Conservation (phyloP, 2,113 vertebrate species). For the Dissostichus mawsoni region DNA sequence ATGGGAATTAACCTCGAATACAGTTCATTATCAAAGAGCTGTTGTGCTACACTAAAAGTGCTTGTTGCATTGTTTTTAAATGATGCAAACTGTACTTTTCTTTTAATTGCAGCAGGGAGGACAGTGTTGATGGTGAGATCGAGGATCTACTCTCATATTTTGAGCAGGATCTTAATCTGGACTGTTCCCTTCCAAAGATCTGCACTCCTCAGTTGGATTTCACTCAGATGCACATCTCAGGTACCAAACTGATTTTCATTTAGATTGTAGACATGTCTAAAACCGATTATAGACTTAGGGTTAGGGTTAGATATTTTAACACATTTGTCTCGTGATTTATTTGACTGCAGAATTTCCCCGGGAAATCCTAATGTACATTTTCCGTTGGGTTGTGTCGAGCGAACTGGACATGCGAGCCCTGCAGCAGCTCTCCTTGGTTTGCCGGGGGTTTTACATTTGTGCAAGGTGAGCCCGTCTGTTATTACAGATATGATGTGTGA, state of each 20-base stretch:
- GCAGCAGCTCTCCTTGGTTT: conserved; percentile 95
- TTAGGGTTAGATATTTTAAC: too few species aligned
- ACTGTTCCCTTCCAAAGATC: conserved; percentile 90
- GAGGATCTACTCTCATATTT: conserved; percentile 93
- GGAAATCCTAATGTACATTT: conserved; percentile 98
- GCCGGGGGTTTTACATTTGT: conserved; percentile 97
- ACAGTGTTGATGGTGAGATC: conserved; percentile 87
- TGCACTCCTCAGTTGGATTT: conserved; percentile 91
- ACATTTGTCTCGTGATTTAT: conserved; percentile 5
- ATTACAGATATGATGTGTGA: not conserved
- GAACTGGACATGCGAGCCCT: conserved; percentile 95
- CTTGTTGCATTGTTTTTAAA: not conserved
- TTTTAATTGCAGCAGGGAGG: conserved; percentile 83
- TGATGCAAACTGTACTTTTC: not conserved
- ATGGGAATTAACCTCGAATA: not conserved
- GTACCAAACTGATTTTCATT: conserved; percentile 67
- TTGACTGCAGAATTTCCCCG: conserved; percentile 88
- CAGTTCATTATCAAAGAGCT: not conserved
- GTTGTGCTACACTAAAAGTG: not conserved
- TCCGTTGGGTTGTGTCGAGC: conserved; percentile 98
- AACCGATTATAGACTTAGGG: not conserved
- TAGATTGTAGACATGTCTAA: not conserved
- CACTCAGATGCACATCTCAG: conserved; percentile 93
- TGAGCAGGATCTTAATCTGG: conserved; percentile 92
- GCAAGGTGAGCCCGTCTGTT: conserved; percentile 87